Percentiles rank a stretch among this genome's conserved stretches.
phyloP scores from a whole-genome alignment of 2,113 vertebrate genomes.

The Spea multiplicata region DNA sequence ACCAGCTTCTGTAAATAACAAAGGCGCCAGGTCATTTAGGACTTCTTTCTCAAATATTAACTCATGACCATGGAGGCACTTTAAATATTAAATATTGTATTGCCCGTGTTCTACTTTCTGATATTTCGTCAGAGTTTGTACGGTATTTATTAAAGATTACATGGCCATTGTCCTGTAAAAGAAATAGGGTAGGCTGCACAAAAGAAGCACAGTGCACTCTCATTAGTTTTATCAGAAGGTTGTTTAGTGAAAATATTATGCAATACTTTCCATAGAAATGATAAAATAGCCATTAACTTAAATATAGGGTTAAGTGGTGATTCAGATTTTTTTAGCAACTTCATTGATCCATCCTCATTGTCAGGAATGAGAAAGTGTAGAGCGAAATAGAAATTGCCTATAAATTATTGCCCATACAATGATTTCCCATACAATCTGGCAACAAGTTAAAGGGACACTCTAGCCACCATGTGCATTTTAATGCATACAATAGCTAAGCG shows the following conservation, averaged over 20 bases:
- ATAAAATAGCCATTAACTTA: no score
- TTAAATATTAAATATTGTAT: neutral
- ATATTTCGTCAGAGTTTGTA: neutral
- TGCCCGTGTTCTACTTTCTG: neutral
- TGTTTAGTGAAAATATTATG: neutral
- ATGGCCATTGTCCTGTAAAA: neutral
- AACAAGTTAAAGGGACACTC: no score
- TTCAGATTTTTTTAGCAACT: no score
- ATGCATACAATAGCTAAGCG: no score
- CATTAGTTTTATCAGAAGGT: neutral
- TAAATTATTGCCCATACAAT: no score
- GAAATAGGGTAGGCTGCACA: neutral
- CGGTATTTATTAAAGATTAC: neutral
- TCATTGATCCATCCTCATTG: no score
- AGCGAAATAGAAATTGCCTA: no score
- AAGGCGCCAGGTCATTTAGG: neutral
- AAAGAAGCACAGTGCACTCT: neutral
- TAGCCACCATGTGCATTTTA: no score
- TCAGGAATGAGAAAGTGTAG: no score
- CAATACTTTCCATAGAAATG: neutral
- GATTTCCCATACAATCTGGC: no score
- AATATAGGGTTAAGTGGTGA: no score
- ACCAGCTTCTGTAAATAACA: neutral
- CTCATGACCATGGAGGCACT: neutral
- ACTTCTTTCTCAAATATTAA: neutral